These are phyloP conservation scores for Pangasius macronema DNA, from an alignment of 2,797 vertebrate species.

Conservation along the genomic window DNA sequence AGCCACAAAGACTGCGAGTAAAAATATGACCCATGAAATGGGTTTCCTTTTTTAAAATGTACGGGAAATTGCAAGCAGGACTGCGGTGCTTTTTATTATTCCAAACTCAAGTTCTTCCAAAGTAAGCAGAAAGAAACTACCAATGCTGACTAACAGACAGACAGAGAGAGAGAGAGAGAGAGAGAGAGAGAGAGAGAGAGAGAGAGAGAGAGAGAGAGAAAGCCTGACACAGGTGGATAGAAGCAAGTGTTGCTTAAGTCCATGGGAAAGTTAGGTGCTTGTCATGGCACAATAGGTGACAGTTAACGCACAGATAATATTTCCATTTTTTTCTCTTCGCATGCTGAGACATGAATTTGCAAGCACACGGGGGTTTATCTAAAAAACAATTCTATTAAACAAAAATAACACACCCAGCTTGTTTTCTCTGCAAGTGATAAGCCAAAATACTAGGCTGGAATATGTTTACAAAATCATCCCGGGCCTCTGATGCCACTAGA, in stretches of 20 bases:
- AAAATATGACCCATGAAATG: slow-evolving; percentile 37
- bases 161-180: not conserved
- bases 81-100: slow-evolving; percentile 23
- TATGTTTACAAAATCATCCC: not conserved
- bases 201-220: slow-evolving; percentile 19
- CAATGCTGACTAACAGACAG: slow-evolving; percentile 33
- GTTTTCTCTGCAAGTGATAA: not conserved
- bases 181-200: slow-evolving; percentile 19
- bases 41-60: slow-evolving; percentile 39
- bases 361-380: not conserved
- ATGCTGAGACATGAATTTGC: not conserved
- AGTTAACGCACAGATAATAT: not conserved
- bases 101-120: slow-evolving; percentile 20
- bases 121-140: slow-evolving; percentile 13
- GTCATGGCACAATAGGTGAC: slow-evolving; percentile 2
- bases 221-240: slow-evolving; percentile 44
- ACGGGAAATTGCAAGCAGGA: slow-evolving; percentile 27
- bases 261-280: slow-evolving; percentile 11
- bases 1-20: slow-evolving; percentile 17
- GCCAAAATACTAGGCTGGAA: not conserved
- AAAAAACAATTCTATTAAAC: not conserved
- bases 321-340: not conserved
- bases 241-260: slow-evolving; percentile 6
- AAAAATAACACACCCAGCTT: not conserved
- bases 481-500: not conserved